These are phyloP conservation scores for Drosophila rubida DNA, from an alignment of 2,888 invertebrate genomes.

Conservation along the genomic window DNA sequence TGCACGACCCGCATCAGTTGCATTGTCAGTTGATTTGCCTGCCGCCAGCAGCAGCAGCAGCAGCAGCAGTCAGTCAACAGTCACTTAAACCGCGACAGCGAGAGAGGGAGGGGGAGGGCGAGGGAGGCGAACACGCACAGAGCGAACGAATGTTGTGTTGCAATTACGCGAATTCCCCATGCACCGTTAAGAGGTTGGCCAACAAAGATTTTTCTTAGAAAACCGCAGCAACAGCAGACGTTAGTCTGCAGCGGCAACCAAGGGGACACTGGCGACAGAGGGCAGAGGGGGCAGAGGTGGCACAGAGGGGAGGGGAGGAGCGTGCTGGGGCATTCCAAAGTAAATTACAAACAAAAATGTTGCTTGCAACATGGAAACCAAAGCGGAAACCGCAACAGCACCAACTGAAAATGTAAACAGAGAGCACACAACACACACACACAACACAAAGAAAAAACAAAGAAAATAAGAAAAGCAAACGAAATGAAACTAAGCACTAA, in stretches of 20 bases:
- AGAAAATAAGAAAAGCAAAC: not conserved
- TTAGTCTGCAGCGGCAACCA: slow-evolving; percentile 1
- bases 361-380: slow-evolving; percentile 68
- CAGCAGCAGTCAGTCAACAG: slow-evolving; percentile 45
- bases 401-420: slow-evolving; percentile 71
- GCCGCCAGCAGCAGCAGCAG: slow-evolving; percentile 6
- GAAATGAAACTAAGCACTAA: slow-evolving; percentile 13
- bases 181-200: slow-evolving; percentile 62
- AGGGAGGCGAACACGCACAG: not conserved
- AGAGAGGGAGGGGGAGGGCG: not conserved
- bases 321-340: slow-evolving; percentile 66
- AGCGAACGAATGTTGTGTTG: slow-evolving; percentile 39
- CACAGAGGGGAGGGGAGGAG: slow-evolving; percentile 13
- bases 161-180: slow-evolving; percentile 62
- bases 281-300: not conserved
- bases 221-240: slow-evolving; percentile 32
- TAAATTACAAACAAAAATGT: slow-evolving; percentile 80
- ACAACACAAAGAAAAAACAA: not conserved
- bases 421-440: not conserved
- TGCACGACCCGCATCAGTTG: slow-evolving; percentile 40
- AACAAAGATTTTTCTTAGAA: slow-evolving; percentile 78
- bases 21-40: slow-evolving; percentile 65
- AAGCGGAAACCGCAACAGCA: slow-evolving; percentile 78
- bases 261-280: no score
- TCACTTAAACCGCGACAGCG: slow-evolving; percentile 38